Base-by-base conservation (phyloP, 2,797 vertebrate species). In the Eremophila alpestris region DNA sequence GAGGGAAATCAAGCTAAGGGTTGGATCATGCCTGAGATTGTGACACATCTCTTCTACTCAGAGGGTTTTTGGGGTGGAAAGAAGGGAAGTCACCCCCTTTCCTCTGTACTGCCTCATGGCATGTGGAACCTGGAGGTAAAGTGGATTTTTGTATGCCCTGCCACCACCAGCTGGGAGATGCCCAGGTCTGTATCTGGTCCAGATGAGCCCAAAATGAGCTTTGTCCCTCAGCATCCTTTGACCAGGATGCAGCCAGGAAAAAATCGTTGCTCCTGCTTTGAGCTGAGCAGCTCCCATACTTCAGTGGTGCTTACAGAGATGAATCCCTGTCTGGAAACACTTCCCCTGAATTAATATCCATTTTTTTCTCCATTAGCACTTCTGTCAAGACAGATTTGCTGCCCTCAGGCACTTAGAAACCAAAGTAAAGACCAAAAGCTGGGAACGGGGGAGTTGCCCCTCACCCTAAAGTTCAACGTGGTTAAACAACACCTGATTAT, bases 221-320 rank as follows among this genome's bases (percentile, higher is more conserved):
- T 67, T 55, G 16, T 34, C 6, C 26, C n/a, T 89, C 51, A 65
- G 38, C 59, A 76, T 56, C 54, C 32, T 81, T 5, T 52, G n/a
- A 48, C 49, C 2, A 2, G 52, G 52, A 60, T 74, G n/a, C 48
- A 79, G 36, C 62, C 23, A 7, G 63, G 46, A 55, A 74, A 84
- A 85, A 93, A 77, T 23, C 2, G 0, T 16, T 0, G 1, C 32
- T 79, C 24, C 24, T 0, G 0, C 43, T 67, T 45, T 16, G 30
- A 78, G 70, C 54, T 79, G 82, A 87, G 27, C 3, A 4, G 32
- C 34, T 78, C 22, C 46, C 1, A 23, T 30, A 29, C 56, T 41
- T 73, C 36, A 49, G 24, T 10, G 34, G 29, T 63, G 41, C 60
- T 46, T 77, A 55, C 21, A 45, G 69, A 82, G 78, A 63, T 63